A percentile compares a stretch with the other conserved stretches of the same genome.
These are phyloP conservation scores for Clupea harengus DNA, from an alignment of 2,113 vertebrate species.

Conservation along the genomic window DNA sequence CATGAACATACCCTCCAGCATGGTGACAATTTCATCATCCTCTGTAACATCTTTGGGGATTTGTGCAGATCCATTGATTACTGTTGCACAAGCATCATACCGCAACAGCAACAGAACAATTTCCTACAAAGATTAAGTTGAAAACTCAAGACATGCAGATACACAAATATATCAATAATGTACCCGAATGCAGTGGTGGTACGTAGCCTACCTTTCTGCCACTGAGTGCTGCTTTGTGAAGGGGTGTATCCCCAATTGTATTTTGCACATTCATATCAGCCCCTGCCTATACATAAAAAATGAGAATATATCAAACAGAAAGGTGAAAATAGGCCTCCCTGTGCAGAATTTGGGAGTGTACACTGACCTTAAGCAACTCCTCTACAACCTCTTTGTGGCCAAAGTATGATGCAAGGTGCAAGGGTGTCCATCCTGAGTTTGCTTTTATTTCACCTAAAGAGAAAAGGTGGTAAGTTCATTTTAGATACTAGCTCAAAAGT, in stretches of 20 bases:
- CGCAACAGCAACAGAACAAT: constrained; percentile 87
- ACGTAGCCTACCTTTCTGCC: constrained; percentile 80
- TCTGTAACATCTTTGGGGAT: constrained; percentile 86
- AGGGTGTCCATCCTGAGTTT: constrained; percentile 84
- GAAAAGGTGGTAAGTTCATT: not conserved
- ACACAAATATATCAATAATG: not conserved
- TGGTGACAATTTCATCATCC: constrained; percentile 87
- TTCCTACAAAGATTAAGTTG: constrained; percentile 67
- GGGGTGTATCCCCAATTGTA: constrained; percentile 85
- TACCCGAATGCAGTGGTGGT: not conserved
- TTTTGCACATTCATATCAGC: constrained; percentile 83
- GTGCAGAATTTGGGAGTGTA: not conserved
- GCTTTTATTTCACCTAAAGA: constrained; percentile 75
- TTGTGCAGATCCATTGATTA: constrained; percentile 86
- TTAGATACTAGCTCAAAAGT: not conserved
- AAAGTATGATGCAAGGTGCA: constrained; percentile 86
- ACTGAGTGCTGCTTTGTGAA: constrained; percentile 84
- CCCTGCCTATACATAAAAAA: constrained; percentile 73
- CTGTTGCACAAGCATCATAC: constrained; percentile 75
- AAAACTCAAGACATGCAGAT: not conserved
- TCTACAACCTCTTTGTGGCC: constrained; percentile 82
- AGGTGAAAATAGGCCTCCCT: not conserved
- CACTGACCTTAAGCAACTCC: constrained; percentile 83
- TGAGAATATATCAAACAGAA: not conserved
- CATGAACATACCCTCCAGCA: constrained; percentile 86